These are phyloP conservation scores for Notolepis coatsorum DNA, from an alignment of 2,797 vertebrate genomes.

Conservation along the genomic window DNA sequence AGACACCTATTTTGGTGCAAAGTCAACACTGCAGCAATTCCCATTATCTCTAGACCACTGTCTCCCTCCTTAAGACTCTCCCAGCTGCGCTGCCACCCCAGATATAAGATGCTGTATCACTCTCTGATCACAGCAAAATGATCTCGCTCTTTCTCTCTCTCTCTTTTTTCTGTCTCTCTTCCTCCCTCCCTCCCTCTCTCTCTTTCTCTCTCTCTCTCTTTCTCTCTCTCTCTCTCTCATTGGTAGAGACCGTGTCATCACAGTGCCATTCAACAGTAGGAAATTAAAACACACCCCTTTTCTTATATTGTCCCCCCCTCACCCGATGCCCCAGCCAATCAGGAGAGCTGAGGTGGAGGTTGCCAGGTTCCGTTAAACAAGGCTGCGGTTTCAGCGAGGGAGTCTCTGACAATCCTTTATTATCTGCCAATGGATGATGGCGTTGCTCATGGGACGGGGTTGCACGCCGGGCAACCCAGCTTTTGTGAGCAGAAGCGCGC, in stretches of 20 bases:
- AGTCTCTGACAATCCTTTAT: too few species aligned
- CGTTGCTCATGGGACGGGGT: too few species aligned
- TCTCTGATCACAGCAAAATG: neutral
- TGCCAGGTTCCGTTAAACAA: neutral
- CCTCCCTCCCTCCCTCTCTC: neutral
- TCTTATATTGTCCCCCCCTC: neutral
- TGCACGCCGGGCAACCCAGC: too few species aligned
- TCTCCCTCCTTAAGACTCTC: neutral
- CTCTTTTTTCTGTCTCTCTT: too few species aligned
- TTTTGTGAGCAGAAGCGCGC: too few species aligned
- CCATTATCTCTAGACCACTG: neutral
- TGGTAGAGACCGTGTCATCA: constrained; percentile 1
- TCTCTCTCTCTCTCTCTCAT: neutral
- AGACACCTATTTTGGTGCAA: constrained; percentile 18
- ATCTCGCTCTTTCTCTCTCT: neutral
- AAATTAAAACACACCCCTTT: neutral
- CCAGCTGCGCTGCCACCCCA: neutral
- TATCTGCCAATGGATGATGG: too few species aligned
- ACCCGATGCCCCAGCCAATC: constrained; percentile 22
- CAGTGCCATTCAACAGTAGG: constrained; percentile 22
- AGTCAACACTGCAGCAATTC: constrained; percentile 6
- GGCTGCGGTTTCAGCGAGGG: neutral
- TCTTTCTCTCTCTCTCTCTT: neutral
- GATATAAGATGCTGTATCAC: neutral
- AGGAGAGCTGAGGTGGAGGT: neutral